These are phyloP conservation scores for Gadus chalcogrammus DNA, from an alignment of 2,113 vertebrate genomes.

Conservation along the genomic window DNA sequence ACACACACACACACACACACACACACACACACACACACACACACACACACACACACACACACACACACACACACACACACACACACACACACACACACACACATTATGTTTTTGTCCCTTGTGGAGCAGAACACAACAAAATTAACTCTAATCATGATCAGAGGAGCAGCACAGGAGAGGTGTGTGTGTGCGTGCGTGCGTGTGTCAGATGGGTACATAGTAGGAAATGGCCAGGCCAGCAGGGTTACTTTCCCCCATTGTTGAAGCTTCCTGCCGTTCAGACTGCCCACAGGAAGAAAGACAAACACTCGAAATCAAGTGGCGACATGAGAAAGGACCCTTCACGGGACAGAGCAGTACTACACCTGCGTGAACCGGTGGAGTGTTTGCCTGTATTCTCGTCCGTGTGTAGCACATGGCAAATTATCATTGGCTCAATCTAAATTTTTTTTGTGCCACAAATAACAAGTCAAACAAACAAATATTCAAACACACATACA, in stretches of 20 bases:
- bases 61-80: slow-evolving; percentile 14
- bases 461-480: too few species aligned
- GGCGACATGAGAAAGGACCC: slow-evolving; percentile 41
- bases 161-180: background rate
- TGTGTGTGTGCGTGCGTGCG: background rate
- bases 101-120: background rate
- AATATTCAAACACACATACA: too few species aligned
- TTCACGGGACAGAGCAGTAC: background rate
- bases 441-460: too few species aligned
- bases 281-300: slow-evolving; percentile 54
- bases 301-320: slow-evolving; percentile 53
- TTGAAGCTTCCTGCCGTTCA: slow-evolving; percentile 46
- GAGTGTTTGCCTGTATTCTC: background rate
- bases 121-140: too few species aligned
- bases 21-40: slow-evolving; percentile 1
- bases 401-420: too few species aligned
- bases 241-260: slow-evolving; percentile 39
- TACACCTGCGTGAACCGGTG: background rate
- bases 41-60: slow-evolving; percentile 1
- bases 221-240: slow-evolving; percentile 32
- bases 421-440: too few species aligned
- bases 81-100: background rate
- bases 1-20: slow-evolving; percentile 1
- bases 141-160: background rate
- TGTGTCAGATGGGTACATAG: background rate